Conservation (phyloP, 2,888 invertebrate species). For the Balanococcus diminutus region DNA sequence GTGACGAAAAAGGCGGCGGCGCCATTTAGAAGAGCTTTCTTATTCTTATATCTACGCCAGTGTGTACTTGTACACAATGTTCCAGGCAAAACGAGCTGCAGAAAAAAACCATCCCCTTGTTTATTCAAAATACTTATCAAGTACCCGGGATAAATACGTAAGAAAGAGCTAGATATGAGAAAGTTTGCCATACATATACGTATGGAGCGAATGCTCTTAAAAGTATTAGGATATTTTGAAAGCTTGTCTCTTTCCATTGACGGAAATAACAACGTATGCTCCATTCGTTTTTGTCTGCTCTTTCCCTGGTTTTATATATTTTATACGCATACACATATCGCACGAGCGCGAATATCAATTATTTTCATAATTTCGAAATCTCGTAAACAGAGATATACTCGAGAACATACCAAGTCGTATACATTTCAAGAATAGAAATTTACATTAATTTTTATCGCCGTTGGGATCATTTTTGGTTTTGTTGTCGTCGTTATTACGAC, state of each 20-base stretch:
- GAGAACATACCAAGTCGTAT: no score
- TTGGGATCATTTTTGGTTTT: background rate
- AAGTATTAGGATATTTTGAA: slow-evolving; percentile 22
- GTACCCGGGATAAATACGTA: background rate
- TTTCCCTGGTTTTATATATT: background rate
- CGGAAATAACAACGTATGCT: slow-evolving; percentile 4
- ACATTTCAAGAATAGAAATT: background rate
- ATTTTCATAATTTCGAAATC: background rate
- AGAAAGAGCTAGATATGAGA: background rate
- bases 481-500: no score
- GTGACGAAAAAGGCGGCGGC: background rate
- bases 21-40: slow-evolving; percentile 10
- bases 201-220: slow-evolving; percentile 6
- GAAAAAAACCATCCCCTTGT: background rate
- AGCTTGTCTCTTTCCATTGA: slow-evolving; percentile 17
- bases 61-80: background rate
- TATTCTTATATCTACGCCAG: background rate
- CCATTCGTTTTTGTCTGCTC: background rate
- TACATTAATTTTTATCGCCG: background rate
- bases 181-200: background rate
- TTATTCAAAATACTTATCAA: slow-evolving; percentile 14
- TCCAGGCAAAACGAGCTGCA: background rate
- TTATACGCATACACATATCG: background rate
- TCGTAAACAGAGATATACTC: background rate
- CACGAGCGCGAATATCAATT: background rate